These are phyloP conservation scores for Drosophila yooni DNA, from an alignment of 2,888 invertebrate genomes.

Conservation along the genomic window DNA sequence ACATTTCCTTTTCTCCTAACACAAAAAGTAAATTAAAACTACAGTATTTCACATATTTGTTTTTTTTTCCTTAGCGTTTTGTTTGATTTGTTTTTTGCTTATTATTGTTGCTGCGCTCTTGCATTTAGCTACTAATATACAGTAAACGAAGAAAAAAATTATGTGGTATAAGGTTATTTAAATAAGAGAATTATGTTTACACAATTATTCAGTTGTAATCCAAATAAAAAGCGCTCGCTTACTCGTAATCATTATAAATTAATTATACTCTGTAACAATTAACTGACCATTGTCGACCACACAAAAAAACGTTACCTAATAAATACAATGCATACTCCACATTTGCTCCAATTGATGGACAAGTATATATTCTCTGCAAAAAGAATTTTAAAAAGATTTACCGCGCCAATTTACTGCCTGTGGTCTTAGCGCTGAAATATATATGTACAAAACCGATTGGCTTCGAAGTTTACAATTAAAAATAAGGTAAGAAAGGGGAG, in stretches of 20 bases:
- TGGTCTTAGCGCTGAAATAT: conserved; percentile 17
- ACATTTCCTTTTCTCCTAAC: conserved; percentile 14
- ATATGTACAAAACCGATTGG: conserved; percentile 39
- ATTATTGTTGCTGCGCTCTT: conserved; percentile 28
- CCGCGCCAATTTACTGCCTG: background rate
- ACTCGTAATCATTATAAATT: conserved; percentile 49
- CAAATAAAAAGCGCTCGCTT: conserved; percentile 43
- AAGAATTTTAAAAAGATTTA: conserved; percentile 1
- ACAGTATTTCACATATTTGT: conserved; percentile 27
- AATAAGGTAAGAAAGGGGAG: conserved; percentile 9
- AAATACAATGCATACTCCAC: conserved; percentile 25
- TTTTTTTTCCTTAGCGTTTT: conserved; percentile 2
- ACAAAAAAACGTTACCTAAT: conserved; percentile 27
- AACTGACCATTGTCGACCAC: conserved; percentile 39
- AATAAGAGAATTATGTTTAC: conserved; percentile 49
- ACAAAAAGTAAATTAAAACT: conserved; percentile 31
- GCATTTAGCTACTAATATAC: conserved; percentile 64
- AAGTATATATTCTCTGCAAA: conserved; percentile 4
- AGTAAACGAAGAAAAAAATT: conserved; percentile 52
- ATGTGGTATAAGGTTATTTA: conserved; percentile 45
- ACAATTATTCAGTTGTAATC: conserved; percentile 27
- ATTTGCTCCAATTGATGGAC: conserved; percentile 9
- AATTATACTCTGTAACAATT: conserved; percentile 47
- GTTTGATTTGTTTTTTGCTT: conserved; percentile 3
- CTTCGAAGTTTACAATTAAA: conserved; percentile 26